Percentiles rank a stretch among this genome's conserved stretches.
phyloP scores from a whole-genome alignment of 1,140 invertebrate genomes.

The Limonius californicus region DNA sequence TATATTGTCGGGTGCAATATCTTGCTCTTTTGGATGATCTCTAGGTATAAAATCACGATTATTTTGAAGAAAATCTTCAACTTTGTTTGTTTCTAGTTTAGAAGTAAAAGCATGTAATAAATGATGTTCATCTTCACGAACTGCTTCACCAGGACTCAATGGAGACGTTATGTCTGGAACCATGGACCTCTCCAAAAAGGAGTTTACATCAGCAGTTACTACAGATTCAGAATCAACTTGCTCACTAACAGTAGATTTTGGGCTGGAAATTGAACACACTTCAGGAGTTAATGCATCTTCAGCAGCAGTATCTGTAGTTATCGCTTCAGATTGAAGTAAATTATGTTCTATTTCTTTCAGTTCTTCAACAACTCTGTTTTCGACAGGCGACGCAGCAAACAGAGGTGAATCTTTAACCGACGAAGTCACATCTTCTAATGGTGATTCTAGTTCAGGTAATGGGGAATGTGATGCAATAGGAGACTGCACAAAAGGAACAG shows the following conservation, averaged over 20 bases:
- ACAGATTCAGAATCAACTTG: constrained; percentile 30
- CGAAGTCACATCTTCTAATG: constrained; percentile 35
- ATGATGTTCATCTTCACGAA: neutral
- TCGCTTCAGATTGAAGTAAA: neutral
- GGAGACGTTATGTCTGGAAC: constrained; percentile 27
- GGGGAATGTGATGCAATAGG: constrained; percentile 15
- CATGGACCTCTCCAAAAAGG: constrained; percentile 28
- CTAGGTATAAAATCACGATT: neutral
- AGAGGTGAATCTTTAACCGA: constrained; percentile 35
- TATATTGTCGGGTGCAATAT: neutral
- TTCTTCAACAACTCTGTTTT: too few species aligned
- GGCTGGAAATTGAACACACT: neutral
- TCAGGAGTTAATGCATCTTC: neutral
- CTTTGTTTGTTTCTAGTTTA: neutral
- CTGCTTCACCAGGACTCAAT: constrained; percentile 18
- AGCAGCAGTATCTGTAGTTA: neutral
- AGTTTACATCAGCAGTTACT: constrained; percentile 28
- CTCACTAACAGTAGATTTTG: constrained; percentile 6
- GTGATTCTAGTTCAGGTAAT: constrained; percentile 18
- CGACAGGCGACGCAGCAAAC: neutral
- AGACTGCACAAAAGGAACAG: constrained; percentile 3
- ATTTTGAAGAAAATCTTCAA: neutral
- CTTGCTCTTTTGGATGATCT: neutral
- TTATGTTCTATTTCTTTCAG: neutral
- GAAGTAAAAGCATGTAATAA: neutral